Percentiles rank a stretch among this genome's conserved stretches.
Conservation (phyloP, 2,113 vertebrate species). For the Calonectris borealis region DNA sequence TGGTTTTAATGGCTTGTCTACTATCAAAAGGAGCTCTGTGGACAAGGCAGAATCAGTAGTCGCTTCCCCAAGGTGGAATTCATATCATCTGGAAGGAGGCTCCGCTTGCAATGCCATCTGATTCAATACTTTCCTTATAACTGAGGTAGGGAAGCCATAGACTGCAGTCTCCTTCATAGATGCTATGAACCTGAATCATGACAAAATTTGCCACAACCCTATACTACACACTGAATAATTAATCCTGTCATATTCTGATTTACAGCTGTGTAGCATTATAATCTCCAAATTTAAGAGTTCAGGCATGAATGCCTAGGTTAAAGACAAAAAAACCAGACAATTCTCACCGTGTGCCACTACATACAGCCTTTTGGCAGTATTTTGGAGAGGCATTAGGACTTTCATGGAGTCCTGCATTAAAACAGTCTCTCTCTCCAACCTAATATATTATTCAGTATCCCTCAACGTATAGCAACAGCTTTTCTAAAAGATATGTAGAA, state of each 20-base stretch:
- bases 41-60: neutral
- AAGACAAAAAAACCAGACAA: neutral
- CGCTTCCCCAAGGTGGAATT: neutral
- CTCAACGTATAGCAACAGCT: neutral
- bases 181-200: neutral
- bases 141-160: neutral
- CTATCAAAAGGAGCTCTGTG: neutral
- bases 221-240: neutral
- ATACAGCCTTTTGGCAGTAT: neutral
- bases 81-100: neutral
- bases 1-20: neutral
- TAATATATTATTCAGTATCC: neutral
- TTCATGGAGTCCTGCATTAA: neutral
- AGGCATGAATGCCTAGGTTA: neutral
- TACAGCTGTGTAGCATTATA: neutral
- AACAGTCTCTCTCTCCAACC: neutral
- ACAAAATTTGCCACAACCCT: neutral
- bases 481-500: neutral
- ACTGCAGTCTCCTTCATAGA: neutral
- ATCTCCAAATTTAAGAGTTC: neutral
- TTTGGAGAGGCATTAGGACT: neutral
- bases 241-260: neutral
- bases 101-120: neutral
- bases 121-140: neutral
- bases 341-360: neutral